Base-by-base conservation (phyloP, 2,113 vertebrate species). In the Pelodiscus sinensis region DNA sequence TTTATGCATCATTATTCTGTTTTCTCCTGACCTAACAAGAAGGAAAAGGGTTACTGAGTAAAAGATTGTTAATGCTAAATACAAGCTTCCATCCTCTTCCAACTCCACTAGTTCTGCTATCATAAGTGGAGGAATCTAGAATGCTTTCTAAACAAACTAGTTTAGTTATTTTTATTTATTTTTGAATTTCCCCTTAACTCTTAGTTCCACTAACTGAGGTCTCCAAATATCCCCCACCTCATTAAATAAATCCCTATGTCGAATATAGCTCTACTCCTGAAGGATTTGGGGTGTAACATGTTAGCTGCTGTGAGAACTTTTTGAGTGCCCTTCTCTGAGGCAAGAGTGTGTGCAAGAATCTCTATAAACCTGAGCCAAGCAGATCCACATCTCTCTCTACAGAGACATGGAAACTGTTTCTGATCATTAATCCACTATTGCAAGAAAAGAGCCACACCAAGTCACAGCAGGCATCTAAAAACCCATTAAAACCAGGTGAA, bases 1-100 rank as follows among this genome's bases (percentile, higher is more conserved):
- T 90, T 99, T 99, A 82, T 98, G 98, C 99, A 99, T 98, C 98
- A 99, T 99, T 95, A 98, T 98, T 93, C 98, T 97, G 96, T 99
- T 99, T 96, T 99, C 99, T 91, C 98, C 97, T 68, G 99, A 99
- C 90, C 98, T 98, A 90, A 8, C 86, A 88, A 92, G 21, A 88
- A 2, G 58, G 93, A 87, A 54, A 93, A 90, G 83, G 50, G 44
- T 84, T 25, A 92, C 1, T 3, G 7, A 90, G 25, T 0, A 0
- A 60, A 51, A 85, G 55, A 56, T 9, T 88, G 10, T 77, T 44
- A 71, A 19, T 58, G 19, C 51, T 44, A 81, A 27, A 84, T 6
- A 58, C 31, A 35, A 50, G 19, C 8, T 16, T 51, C 81, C n/a
- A 22, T 82, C 25, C 68, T 82, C 62, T 51, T 83, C 38, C 55